Evolutionary conservation across 30 jellyfish, hydroid and myxozoan species (phyloP).

Genomic region (Turritopsis dohrnii): DNA sequence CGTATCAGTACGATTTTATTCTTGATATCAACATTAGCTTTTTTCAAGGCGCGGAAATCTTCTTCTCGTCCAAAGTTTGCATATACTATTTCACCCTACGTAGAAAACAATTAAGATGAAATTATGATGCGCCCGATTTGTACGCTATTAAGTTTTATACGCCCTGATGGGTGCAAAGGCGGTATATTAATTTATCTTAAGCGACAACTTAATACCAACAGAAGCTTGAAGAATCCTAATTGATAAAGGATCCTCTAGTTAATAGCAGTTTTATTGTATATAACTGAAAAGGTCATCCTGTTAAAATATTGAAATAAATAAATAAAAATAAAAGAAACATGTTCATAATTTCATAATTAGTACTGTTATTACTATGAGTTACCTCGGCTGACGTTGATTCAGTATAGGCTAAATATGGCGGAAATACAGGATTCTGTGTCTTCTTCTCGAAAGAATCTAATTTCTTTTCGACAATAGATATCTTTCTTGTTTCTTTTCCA

Average conservation of each 20-base stretch:
- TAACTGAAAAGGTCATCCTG: no score
- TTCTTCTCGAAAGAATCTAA: constrained; percentile 59
- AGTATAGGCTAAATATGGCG: constrained; percentile 84
- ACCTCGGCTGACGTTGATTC: constrained; percentile 79
- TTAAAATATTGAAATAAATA: no score
- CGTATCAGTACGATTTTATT: constrained; percentile 66
- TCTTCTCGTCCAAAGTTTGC: constrained; percentile 76
- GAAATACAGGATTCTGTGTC: constrained; percentile 39
- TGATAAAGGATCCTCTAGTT: no score
- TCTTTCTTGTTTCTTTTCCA: constrained; percentile 42
- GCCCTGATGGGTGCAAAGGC: no score
- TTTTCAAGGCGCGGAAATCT: constrained; percentile 60
- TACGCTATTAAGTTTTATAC: background rate
- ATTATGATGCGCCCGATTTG: background rate
- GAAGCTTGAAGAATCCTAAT: no score
- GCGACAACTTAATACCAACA: no score
- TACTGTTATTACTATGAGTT: no score
- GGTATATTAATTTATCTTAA: no score
- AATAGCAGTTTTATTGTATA: no score
- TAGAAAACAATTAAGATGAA: background rate
- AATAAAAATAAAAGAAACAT: no score
- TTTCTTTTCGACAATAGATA: constrained; percentile 46
- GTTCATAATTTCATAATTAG: no score
- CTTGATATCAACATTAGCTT: constrained; percentile 54
- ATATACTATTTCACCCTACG: constrained; percentile 90